Evolutionary conservation across 2,113 vertebrate genomes (phyloP).

Genomic region (Dascyllus trimaculatus): DNA sequence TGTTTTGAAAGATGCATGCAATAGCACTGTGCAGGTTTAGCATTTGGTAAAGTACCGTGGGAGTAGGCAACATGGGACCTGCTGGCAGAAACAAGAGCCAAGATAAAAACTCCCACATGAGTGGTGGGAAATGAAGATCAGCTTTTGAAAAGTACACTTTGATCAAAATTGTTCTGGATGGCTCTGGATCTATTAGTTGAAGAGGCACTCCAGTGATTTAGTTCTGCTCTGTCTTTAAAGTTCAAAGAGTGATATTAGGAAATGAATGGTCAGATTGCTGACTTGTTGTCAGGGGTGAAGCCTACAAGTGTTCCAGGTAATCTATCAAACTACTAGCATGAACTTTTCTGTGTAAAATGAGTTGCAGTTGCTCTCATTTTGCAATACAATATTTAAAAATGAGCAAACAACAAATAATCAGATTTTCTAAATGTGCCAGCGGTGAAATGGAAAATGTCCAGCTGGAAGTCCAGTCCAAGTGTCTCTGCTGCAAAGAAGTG

Average conservation of each 20-base stretch:
- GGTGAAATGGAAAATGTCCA: not conserved
- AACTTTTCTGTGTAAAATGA: too few relatives aligned
- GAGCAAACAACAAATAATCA: not conserved
- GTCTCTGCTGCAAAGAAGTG: constrained; percentile 9
- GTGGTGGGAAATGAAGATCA: constrained; percentile 12
- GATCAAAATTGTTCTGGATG: constrained; percentile 25
- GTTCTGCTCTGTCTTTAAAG: too few relatives aligned
- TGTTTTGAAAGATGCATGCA: too few relatives aligned
- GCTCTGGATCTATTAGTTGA: too few relatives aligned
- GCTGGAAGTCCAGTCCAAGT: constrained; percentile 17
- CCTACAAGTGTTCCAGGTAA: too few relatives aligned
- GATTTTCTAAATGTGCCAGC: not conserved
- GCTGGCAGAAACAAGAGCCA: constrained; percentile 22
- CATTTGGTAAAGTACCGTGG: constrained; percentile 33
- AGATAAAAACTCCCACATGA: constrained; percentile 48
- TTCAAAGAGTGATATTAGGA: too few relatives aligned
- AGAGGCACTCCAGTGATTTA: too few relatives aligned
- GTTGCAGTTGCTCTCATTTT: too few relatives aligned
- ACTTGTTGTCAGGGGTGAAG: too few relatives aligned
- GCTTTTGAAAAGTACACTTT: constrained; percentile 27
- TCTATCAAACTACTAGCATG: too few relatives aligned
- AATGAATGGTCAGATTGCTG: too few relatives aligned
- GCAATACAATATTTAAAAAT: too few relatives aligned
- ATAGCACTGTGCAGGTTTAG: constrained; percentile 10
- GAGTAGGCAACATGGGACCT: constrained; percentile 25